Percentiles rank a stretch among this genome's conserved stretches.
phyloP scores from a whole-genome alignment of 30 jellyfish, hydroid and myxozoan species.

The Aurelia sp. region DNA sequence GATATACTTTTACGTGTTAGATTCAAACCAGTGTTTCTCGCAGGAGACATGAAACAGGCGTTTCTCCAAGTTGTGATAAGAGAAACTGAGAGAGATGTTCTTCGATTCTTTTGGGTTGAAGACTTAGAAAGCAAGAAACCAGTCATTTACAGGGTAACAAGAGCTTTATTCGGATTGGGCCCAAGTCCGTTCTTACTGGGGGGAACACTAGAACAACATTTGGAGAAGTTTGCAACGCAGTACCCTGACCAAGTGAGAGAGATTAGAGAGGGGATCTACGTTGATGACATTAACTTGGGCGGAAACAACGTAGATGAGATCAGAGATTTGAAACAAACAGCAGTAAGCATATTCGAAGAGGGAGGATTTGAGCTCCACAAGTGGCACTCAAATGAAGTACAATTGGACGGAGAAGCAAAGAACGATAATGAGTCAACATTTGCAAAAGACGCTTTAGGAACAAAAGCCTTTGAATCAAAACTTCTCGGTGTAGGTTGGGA shows the following conservation, averaged over 20 bases:
- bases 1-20: slow-evolving; percentile 63
- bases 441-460: slow-evolving; percentile 72
- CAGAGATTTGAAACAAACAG: slow-evolving; percentile 25
- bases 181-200: slow-evolving; percentile 65
- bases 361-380: slow-evolving; percentile 61
- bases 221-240: slow-evolving; percentile 19
- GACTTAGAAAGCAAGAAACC: slow-evolving; percentile 24
- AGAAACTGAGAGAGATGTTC: slow-evolving; percentile 63
- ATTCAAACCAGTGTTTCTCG: slow-evolving; percentile 59
- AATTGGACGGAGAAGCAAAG: slow-evolving; percentile 29
- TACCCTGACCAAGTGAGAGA: slow-evolving; percentile 37
- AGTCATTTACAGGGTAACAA: slow-evolving; percentile 6
- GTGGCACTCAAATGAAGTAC: slow-evolving; percentile 63
- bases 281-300: no score
- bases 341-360: slow-evolving; percentile 40
- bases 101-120: slow-evolving; percentile 58
- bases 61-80: slow-evolving; percentile 66
- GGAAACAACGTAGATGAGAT: slow-evolving; percentile 16
- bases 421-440: slow-evolving; percentile 24
- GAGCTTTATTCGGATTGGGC: slow-evolving; percentile 65
- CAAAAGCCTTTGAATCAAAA: slow-evolving; percentile 46
- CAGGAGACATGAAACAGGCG: slow-evolving; percentile 87
- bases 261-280: slow-evolving; percentile 17
- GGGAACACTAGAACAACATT: slow-evolving; percentile 64
- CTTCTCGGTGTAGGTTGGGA: slow-evolving; percentile 78